Evolutionary conservation across 2,113 vertebrate genomes (phyloP).

Genomic region (Onychorhynchus coronatus): DNA sequence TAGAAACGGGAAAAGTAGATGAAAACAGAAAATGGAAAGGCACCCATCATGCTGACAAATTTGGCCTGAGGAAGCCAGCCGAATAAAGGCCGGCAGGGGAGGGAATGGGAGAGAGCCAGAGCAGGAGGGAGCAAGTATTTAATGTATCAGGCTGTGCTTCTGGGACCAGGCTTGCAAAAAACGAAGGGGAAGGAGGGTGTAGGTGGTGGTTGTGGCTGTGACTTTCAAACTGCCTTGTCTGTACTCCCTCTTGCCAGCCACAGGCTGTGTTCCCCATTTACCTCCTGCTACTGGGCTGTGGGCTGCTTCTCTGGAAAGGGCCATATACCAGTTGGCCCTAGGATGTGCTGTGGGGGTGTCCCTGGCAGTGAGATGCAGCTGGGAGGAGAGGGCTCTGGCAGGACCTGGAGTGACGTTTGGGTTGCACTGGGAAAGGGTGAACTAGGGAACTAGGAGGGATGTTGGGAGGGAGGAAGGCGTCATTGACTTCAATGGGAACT

Average conservation of each 20-base stretch:
- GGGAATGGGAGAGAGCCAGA: neutral
- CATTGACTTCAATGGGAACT: neutral
- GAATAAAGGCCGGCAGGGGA: neutral
- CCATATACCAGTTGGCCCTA: neutral
- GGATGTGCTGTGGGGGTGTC: neutral
- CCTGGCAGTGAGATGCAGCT: neutral
- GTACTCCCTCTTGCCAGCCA: neutral
- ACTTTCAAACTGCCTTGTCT: neutral
- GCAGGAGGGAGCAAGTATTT: neutral
- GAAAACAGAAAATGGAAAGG: neutral
- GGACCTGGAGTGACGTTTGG: neutral
- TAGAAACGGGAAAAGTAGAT: neutral
- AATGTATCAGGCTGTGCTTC: neutral
- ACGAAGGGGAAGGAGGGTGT: neutral
- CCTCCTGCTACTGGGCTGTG: neutral
- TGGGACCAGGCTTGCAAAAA: rapidly evolving
- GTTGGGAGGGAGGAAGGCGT: neutral
- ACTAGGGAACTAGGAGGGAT: neutral
- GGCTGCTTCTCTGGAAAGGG: neutral
- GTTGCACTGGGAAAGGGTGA: neutral
- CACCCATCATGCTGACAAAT: neutral
- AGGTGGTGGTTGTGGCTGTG: neutral
- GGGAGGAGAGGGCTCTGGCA: neutral
- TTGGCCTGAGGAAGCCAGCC: neutral
- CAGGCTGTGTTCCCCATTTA: neutral